phyloP scores from a whole-genome alignment of 2,797 vertebrate genomes.

The Sebastes aleutianus region DNA sequence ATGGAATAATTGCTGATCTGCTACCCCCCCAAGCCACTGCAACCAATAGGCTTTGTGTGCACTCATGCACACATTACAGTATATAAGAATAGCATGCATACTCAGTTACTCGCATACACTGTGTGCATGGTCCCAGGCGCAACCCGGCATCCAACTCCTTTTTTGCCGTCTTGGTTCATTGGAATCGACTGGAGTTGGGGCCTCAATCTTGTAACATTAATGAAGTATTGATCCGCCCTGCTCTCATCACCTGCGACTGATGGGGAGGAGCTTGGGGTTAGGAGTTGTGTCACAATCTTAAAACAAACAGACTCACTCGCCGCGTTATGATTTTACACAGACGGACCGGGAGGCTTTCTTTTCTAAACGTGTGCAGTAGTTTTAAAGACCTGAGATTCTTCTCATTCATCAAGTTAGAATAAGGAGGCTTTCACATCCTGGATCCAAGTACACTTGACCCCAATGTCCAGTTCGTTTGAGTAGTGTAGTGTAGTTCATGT shows the following conservation, averaged over 20 bases:
- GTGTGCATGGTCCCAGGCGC: background rate
- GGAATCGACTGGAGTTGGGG: constrained; percentile 50
- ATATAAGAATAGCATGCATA: background rate
- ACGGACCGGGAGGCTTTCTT: background rate
- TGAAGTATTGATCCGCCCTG: constrained; percentile 67
- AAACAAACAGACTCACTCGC: constrained; percentile 1
- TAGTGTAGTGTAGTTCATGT: no score
- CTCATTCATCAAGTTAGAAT: background rate
- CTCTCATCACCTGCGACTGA: constrained; percentile 43
- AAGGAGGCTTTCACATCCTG: no score
- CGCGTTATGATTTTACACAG: background rate
- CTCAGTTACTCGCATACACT: background rate
- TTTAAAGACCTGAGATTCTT: background rate
- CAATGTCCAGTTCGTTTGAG: no score
- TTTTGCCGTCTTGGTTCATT: constrained; percentile 27
- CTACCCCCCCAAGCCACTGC: background rate
- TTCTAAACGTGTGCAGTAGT: no score
- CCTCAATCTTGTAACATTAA: constrained; percentile 67
- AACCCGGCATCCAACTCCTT: constrained; percentile 3
- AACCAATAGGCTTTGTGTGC: background rate
- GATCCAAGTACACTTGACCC: no score
- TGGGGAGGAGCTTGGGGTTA: constrained; percentile 37
- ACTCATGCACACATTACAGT: background rate
- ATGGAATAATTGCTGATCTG: background rate
- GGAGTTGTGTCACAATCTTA: constrained; percentile 8